Evolutionary conservation across 2,888 invertebrate genomes (phyloP).

Genomic region (Zootermopsis nevadensis): DNA sequence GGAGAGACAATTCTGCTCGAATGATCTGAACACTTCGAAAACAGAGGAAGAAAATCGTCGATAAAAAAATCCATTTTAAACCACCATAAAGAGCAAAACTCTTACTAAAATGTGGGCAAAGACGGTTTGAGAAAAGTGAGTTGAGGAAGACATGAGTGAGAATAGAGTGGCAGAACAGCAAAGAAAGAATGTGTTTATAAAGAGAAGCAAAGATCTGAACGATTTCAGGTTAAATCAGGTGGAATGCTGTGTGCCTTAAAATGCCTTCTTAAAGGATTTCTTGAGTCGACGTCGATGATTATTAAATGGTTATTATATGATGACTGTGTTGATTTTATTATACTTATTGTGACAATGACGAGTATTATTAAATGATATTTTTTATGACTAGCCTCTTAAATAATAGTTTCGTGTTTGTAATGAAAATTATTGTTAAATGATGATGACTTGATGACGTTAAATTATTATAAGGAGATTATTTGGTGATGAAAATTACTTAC

Average conservation of each 20-base stretch:
- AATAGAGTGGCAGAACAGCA: neutral
- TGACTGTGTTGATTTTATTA: too few relatives aligned
- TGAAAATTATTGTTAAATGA: too few relatives aligned
- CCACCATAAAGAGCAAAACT: conserved; percentile 10
- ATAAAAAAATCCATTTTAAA: conserved; percentile 24
- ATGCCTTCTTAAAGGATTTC: neutral
- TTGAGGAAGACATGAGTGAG: neutral
- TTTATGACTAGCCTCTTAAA: too few relatives aligned
- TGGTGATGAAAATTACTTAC: too few relatives aligned
- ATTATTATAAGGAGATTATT: too few relatives aligned
- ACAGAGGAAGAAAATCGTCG: conserved; percentile 17
- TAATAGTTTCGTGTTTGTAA: too few relatives aligned
- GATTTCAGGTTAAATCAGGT: neutral
- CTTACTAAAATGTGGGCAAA: neutral
- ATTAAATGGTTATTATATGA: too few relatives aligned
- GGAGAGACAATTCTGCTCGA: conserved; percentile 32
- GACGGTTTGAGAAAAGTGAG: neutral
- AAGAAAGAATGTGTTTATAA: neutral
- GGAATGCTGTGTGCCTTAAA: neutral
- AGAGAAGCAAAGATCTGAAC: conserved; percentile 3
- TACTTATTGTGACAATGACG: too few relatives aligned
- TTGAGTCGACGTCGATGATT: neutral
- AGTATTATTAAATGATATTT: too few relatives aligned
- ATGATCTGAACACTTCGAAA: conserved; percentile 29
- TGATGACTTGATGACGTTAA: too few relatives aligned